Evolutionary conservation across 2,113 vertebrate species (phyloP), one percentile per base, ranked within the genome.

Genomic region (Pelecanus crispus): DNA sequence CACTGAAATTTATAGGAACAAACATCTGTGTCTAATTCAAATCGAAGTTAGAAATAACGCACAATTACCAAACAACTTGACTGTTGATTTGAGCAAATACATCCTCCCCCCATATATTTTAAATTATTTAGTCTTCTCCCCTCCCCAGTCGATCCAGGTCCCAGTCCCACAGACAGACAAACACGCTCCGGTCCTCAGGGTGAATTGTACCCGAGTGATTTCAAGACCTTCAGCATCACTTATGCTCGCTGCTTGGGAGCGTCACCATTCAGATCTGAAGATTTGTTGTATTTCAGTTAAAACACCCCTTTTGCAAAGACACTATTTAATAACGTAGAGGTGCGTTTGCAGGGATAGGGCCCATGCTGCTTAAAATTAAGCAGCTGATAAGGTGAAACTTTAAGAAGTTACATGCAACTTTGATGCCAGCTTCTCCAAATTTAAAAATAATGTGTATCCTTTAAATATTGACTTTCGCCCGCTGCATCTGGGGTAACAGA

Each of bases 401-500:
- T 63, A 52, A 7, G 36, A 90, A 94, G 73, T 79, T 92, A 47
- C 52, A 66, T 11, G 21, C 22, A 44, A 79, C 81, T 87, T 91
- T 52, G 91, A 85, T 36, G 65, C 55, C 75, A 72, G 18, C 21
- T 59, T 93, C 95, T 93, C 92, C 65, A 65, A 91, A 90, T 47
- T 56, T 88, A 83, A 97, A 97, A 94, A 72, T 80, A 95, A 86
- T 7, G 21, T 24, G 17, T 40, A 17, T 22, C 86, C 81, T 94
- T 95, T 94, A 97, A 95, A 96, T 93, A 95, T 29, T 81, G 94
- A 94, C 91, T 95, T 97, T 96, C 34, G 65, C 91, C 91, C 70
- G 19, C 55, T 56, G 86, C 92, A 78, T 95, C 91, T 97, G 97
- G 96, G 92, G 90, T 90, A 97, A 96, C 96, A 97, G 91, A 97